phyloP scores from a whole-genome alignment of 2,888 invertebrate genomes.

The Thecophora atra region DNA sequence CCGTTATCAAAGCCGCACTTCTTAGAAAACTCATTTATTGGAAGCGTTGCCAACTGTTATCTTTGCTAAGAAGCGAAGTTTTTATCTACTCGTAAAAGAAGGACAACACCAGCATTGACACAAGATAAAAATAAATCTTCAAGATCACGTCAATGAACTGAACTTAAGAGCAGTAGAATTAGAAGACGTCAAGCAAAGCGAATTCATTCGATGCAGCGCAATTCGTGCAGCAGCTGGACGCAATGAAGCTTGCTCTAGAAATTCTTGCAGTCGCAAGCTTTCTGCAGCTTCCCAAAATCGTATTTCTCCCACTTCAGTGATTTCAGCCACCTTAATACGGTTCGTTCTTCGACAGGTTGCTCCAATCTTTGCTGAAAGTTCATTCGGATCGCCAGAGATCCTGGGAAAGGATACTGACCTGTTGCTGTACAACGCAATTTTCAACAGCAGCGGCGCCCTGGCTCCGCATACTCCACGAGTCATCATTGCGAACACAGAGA shows the following conservation, averaged over 20 bases:
- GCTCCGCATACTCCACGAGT: not conserved
- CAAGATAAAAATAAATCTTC: not conserved
- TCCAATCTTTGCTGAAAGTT: too few species aligned
- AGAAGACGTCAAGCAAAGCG: not conserved
- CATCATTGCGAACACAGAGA: not conserved
- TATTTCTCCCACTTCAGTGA: not conserved
- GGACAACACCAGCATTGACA: not conserved
- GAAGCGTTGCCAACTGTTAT: too few species aligned
- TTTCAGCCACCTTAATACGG: too few species aligned
- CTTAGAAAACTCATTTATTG: too few species aligned
- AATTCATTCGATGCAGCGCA: not conserved
- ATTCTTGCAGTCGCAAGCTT: slow-evolving; percentile 1
- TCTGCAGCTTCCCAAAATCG: not conserved
- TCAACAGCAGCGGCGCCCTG: slow-evolving; percentile 5
- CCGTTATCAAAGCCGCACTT: too few species aligned
- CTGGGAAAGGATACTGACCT: too few species aligned
- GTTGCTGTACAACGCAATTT: slow-evolving; percentile 20
- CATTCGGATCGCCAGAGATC: too few species aligned
- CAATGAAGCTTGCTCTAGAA: slow-evolving; percentile 25
- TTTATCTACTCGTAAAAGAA: slow-evolving; percentile 5
- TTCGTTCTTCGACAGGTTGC: too few species aligned
- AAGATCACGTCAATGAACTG: slow-evolving; percentile 3
- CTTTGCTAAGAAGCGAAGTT: too few species aligned
- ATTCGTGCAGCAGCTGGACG: not conserved
- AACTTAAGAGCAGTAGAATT: not conserved